Base-by-base conservation (phyloP, 1,140 invertebrate genomes). In the Sycobia sp. region DNA sequence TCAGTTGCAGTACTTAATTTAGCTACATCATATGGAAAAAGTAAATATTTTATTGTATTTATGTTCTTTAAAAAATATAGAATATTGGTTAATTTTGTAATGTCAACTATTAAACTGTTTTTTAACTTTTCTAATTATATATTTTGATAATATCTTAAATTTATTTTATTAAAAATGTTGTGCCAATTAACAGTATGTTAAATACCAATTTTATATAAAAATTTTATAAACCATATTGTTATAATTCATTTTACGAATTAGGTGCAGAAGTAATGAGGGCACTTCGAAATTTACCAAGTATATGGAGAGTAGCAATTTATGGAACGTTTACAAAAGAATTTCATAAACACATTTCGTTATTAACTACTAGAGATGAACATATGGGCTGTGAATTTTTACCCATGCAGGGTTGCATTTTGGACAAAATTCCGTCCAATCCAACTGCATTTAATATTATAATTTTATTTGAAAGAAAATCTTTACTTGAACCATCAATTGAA, bases 381-480 rank as follows among this genome's bases (percentile, higher is more conserved):
- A 41, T 60, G 18, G 57, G 56, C 18, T 23, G 49, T 11, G 47
- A 54, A 22, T 65, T 60, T 55, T 55, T 65, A 29, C 63, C 63
- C 8, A 60, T 56, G 41, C 46, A 38, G 39, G 36, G 47, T 18
- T 50, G 63, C n/a, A 49, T 65, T 1, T 16, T 65, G 13, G 57
- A 60, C 41, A 65, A 54, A 41, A 60, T 50, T 39, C 56, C 63
- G 29, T 32, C 63, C 25, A 25, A 25, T 10, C 4, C 16, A 34
- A n/a, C 53, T n/a, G 56, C 34, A 27, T 65, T 54, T 25, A 27
- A 41, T 16, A 65, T 65, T 20, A 9, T 65, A 1, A 23, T 60
- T 34, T 16, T 65, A 20, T 55, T 65, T 55, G 63, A 65, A 49
- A 65, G 63, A 49, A 47, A 54, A 43, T 39, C 49, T 23, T 29